phyloP scores from a whole-genome alignment of 2,113 vertebrate species.

The Kryptolebias marmoratus region DNA sequence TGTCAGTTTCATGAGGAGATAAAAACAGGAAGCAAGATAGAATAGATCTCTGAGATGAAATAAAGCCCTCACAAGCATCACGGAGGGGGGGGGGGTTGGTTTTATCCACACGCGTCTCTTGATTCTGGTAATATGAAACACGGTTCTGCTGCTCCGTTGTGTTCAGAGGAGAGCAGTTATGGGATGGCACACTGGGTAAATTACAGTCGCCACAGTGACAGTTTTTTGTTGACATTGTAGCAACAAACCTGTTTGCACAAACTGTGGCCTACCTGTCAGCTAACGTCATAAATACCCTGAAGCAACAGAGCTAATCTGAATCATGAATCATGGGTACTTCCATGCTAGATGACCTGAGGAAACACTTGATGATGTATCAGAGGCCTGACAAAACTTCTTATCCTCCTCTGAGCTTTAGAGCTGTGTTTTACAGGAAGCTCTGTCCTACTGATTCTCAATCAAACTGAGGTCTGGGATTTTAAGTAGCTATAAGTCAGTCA shows the following conservation, averaged over 20 bases:
- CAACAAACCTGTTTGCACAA: conserved; percentile 17
- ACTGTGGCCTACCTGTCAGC: background rate
- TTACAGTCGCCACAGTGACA: conserved; percentile 32
- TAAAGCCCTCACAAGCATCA: conserved; percentile 53
- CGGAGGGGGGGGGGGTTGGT: conserved; percentile 22
- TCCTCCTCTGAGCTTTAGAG: too few relatives aligned
- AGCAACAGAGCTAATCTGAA: too few relatives aligned
- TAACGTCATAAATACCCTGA: too few relatives aligned
- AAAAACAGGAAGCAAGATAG: conserved; percentile 78
- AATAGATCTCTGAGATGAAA: conserved; percentile 70
- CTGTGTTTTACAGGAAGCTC: too few relatives aligned
- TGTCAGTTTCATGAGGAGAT: conserved; percentile 77
- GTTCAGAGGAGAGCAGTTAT: conserved; percentile 35
- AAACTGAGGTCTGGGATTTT: background rate
- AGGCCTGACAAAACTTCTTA: conserved; percentile 3
- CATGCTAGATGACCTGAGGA: too few relatives aligned
- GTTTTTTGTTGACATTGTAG: conserved; percentile 44
- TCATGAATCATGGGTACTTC: too few relatives aligned
- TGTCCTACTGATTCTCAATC: background rate
- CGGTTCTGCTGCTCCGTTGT: conserved; percentile 16
- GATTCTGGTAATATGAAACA: conserved; percentile 58
- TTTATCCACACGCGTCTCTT: conserved; percentile 47
- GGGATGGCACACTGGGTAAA: conserved; percentile 41
- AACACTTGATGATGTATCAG: background rate
- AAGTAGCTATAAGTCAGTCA: too few relatives aligned